Evolutionary conservation across 2,888 invertebrate species (phyloP).

Genomic region (Mylabris sibirica): DNA sequence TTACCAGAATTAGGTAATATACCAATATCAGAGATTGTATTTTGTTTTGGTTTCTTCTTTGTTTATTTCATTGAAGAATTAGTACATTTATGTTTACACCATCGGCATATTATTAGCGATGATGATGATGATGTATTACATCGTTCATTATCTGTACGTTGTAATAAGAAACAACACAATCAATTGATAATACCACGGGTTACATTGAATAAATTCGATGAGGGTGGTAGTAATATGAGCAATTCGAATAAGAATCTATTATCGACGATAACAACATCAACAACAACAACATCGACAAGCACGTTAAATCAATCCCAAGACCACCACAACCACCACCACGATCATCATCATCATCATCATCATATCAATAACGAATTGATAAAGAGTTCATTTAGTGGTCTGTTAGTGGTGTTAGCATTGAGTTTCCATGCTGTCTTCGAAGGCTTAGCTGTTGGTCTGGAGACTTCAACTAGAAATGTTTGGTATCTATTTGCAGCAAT

Average conservation of each 20-base stretch:
- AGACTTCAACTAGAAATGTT: constrained; percentile 65
- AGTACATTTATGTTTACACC: constrained; percentile 65
- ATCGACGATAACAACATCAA: constrained; percentile 43
- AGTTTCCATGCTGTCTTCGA: constrained; percentile 76
- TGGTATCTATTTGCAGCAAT: constrained; percentile 72
- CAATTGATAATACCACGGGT: constrained; percentile 56
- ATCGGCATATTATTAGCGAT: constrained; percentile 48
- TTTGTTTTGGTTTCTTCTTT: constrained; percentile 71
- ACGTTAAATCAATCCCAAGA: constrained; percentile 22
- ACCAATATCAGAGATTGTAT: constrained; percentile 66
- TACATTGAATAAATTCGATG: constrained; percentile 55
- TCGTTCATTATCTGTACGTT: constrained; percentile 65
- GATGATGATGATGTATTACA: constrained; percentile 61
- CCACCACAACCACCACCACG: constrained; percentile 8
- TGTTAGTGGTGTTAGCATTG: constrained; percentile 70
- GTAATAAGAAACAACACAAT: constrained; percentile 58
- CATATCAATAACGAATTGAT: constrained; percentile 41
- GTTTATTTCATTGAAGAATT: constrained; percentile 71
- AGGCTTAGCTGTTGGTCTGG: constrained; percentile 73
- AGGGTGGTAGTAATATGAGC: constrained; percentile 48
- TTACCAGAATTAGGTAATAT: constrained; percentile 63
- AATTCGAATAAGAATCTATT: constrained; percentile 55
- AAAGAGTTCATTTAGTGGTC: constrained; percentile 67
- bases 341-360: constrained; percentile 40
- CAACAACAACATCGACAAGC: constrained; percentile 23